These are phyloP conservation scores for Drosophila carrolli DNA, from an alignment of 1,140 invertebrate genomes.

Conservation along the genomic window DNA sequence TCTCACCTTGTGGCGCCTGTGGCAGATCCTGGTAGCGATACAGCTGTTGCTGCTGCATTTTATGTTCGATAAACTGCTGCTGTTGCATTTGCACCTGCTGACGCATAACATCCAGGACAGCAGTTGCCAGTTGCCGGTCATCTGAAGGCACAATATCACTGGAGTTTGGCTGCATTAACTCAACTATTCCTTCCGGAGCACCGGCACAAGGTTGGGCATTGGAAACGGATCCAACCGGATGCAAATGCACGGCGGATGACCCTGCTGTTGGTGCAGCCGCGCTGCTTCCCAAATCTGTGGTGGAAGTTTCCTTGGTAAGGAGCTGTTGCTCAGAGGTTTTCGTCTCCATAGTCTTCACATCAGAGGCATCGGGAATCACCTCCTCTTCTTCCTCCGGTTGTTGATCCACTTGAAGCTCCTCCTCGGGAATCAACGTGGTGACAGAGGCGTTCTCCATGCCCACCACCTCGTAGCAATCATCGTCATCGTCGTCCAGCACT, in stretches of 20 bases:
- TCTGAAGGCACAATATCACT: not conserved
- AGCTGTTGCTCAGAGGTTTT: slow-evolving; percentile 7
- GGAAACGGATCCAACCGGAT: not conserved
- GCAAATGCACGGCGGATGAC: not conserved
- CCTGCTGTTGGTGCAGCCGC: not conserved
- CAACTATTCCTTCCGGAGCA: not conserved
- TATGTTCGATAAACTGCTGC: slow-evolving; percentile 15
- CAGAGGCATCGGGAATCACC: not conserved
- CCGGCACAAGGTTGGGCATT: not conserved
- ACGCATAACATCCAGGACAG: slow-evolving; percentile 31
- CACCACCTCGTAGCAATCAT: slow-evolving; percentile 63
- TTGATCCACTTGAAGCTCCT: slow-evolving; percentile 1
- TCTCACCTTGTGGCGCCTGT: slow-evolving; percentile 3
- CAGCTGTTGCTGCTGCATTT: slow-evolving; percentile 12
- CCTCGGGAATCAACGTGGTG: slow-evolving; percentile 49
- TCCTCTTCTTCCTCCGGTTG: not conserved
- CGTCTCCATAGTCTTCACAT: slow-evolving; percentile 30
- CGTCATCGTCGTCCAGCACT: slow-evolving; percentile 66
- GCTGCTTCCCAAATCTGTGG: slow-evolving; percentile 37
- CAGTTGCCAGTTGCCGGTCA: slow-evolving; percentile 12
- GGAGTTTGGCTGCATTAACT: not conserved
- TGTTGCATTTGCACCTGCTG: slow-evolving; percentile 38
- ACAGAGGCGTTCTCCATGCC: slow-evolving; percentile 36
- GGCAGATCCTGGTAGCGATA: slow-evolving; percentile 20
- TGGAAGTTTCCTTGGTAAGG: slow-evolving; percentile 54